phyloP scores from a whole-genome alignment of 1,140 invertebrate genomes.

The Heliconius himera region DNA sequence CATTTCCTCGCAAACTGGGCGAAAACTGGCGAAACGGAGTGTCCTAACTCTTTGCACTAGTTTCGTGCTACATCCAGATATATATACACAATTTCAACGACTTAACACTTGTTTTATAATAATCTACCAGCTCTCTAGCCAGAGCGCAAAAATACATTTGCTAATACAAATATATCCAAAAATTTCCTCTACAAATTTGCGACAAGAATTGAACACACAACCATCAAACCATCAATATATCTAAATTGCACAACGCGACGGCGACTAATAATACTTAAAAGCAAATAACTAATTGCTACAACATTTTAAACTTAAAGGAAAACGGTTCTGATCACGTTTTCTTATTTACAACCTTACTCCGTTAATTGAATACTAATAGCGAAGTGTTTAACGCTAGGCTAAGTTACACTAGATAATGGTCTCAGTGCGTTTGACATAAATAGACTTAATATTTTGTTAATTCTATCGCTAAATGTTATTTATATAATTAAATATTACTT shows the following conservation, averaged over 20 bases:
- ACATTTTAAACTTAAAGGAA: constrained; percentile 21
- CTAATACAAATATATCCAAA: no score
- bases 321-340: constrained; percentile 22
- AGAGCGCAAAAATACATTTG: no score
- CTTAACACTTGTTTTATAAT: no score
- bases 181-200: no score
- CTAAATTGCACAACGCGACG: neutral
- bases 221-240: neutral
- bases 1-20: no score
- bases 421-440: neutral
- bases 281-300: constrained; percentile 9
- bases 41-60: no score
- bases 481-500: no score
- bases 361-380: constrained; percentile 13
- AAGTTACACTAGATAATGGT: neutral
- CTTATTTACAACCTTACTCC: constrained; percentile 23
- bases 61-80: neutral
- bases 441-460: neutral
- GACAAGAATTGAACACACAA: no score
- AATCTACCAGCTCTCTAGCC: no score
- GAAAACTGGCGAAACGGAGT: no score
- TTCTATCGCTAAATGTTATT: no score
- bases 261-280: neutral
- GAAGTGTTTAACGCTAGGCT: neutral
- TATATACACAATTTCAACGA: neutral